Evolutionary conservation across 2,797 vertebrate species (phyloP).

Genomic region (Chloroceryle amazona): DNA sequence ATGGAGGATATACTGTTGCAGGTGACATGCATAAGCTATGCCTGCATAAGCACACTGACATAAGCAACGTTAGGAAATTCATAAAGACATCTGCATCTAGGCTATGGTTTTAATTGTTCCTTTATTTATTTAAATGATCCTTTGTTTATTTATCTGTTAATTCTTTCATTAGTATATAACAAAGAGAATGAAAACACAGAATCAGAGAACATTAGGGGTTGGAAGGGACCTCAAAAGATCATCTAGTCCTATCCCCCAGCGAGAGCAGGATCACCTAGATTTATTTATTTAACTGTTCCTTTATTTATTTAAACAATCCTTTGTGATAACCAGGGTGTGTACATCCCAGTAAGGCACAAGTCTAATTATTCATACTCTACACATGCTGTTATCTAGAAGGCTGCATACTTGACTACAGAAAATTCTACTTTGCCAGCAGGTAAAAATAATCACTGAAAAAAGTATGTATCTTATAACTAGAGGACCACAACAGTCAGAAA

Average conservation of each 20-base stretch:
- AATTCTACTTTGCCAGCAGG: background rate
- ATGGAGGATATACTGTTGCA: background rate
- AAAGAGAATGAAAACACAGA: too few species aligned
- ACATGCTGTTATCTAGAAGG: background rate
- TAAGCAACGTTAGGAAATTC: background rate
- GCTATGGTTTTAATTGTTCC: background rate
- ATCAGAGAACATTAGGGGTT: too few species aligned
- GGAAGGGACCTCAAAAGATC: too few species aligned
- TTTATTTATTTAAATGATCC: too few species aligned
- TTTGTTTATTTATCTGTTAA: too few species aligned
- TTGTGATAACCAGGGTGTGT: background rate
- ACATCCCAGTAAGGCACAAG: background rate
- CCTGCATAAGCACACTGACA: background rate
- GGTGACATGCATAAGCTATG: background rate
- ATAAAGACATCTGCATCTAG: background rate
- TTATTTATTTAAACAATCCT: background rate
- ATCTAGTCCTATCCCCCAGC: too few species aligned
- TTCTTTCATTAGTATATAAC: too few species aligned
- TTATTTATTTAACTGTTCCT: too few species aligned
- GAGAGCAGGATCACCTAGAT: too few species aligned
- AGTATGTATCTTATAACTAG: background rate
- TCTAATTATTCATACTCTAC: background rate
- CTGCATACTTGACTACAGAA: background rate
- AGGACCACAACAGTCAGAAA: background rate
- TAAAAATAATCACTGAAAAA: background rate